Base-by-base conservation (phyloP, 2,888 invertebrate genomes). In the Aplocera efformata region DNA sequence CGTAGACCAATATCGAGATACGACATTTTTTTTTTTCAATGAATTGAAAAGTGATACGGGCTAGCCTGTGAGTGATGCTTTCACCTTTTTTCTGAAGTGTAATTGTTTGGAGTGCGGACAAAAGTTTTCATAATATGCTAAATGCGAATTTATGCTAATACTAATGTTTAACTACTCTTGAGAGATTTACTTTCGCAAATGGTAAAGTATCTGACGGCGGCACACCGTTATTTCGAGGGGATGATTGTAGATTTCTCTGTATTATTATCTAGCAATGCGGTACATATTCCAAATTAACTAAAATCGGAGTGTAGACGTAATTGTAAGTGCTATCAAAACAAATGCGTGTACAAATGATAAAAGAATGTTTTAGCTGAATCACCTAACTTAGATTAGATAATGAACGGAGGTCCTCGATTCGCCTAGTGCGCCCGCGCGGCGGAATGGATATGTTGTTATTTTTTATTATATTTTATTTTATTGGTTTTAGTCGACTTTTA, bases 391-490 rank as follows among this genome's bases (percentile, higher is more conserved):
- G 78, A 73, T 61, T 63, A 54, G 53, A 62, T 64, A 65, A 61
- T 55, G 54, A 60, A 55, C 58, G 68, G 63, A 58, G 67, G 51
- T 60, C 62, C 53, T 58, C 52, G 50, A n/a, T n/a, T 54, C 42
- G 69, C 2, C 9, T 6, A 67, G 72, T 64, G 66, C 57, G 70
- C n/a, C 22, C 9, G 68, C 63, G 72, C 62, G 69, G 61, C 66
- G 63, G 57, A 48, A 58, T 68, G 33, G 59, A 67, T 65, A 78
- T 77, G 76, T 85, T 84, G 77, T 83, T 85, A 76, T 82, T 45
- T 49, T 81, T 83, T 82, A 79, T 82, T 78, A 74, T 82, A 81
- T 81, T 77, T 77, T 79, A 73, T 75, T 70, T 70, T 74, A 79
- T 76, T 62, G 75, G 76, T 79, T 78, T 58, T 67, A 71, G 65